These are phyloP conservation scores for Anser brachyrhynchus DNA, from an alignment of 2,113 vertebrate species.

Conservation along the genomic window DNA sequence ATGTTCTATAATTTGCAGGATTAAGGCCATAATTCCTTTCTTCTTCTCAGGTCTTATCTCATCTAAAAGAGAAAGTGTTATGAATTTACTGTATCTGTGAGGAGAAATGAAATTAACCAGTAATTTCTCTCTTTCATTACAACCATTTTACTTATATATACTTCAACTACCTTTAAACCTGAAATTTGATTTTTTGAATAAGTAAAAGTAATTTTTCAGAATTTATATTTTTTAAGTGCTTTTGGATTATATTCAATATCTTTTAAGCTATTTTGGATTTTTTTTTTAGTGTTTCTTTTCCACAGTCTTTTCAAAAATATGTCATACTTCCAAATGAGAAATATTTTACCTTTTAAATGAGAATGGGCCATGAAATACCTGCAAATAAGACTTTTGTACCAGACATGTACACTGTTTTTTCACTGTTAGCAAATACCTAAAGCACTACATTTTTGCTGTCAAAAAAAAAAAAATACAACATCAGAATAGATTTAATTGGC, in stretches of 20 bases:
- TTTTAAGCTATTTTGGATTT: not conserved
- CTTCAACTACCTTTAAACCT: not conserved
- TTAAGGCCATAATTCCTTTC: not conserved
- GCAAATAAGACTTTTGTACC: not conserved
- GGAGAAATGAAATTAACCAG: not conserved
- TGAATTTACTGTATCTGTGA: not conserved
- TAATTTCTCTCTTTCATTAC: not conserved
- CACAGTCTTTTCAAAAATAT: not conserved
- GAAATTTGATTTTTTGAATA: not conserved
- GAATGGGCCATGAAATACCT: not conserved
- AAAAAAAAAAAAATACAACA: not conserved
- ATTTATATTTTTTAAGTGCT: accelerated
- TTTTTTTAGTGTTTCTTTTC: not conserved
- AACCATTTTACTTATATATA: not conserved
- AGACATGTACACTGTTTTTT: not conserved
- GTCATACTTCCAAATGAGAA: not conserved
- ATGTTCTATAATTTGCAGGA: not conserved
- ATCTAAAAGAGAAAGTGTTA: not conserved
- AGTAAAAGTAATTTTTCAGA: not conserved
- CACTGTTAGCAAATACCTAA: not conserved
- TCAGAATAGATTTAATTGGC: not conserved
- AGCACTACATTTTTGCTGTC: not conserved
- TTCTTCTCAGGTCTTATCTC: not conserved
- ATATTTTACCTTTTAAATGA: not conserved
- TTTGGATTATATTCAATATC: not conserved